Conservation (phyloP, 1,140 invertebrate species). For the Drosophila murphyi region DNA sequence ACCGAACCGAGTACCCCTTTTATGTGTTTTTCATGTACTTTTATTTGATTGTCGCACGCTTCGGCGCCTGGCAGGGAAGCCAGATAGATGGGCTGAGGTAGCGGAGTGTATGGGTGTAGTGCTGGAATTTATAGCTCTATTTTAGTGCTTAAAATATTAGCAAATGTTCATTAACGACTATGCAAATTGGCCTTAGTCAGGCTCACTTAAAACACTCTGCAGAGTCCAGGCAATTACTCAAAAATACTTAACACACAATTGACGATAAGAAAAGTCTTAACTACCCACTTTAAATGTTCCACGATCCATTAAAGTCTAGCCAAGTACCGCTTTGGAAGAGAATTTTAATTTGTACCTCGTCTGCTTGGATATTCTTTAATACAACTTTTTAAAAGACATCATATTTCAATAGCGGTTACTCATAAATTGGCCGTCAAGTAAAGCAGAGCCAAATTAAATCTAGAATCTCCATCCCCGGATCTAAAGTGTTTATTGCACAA, state of each 20-base stretch:
- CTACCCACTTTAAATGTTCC: neutral
- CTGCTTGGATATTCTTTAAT: too few relatives aligned
- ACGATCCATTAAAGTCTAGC: neutral
- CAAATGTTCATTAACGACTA: conserved; percentile 82
- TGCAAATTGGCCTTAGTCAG: conserved; percentile 74
- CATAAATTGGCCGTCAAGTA: neutral
- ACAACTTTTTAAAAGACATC: too few relatives aligned
- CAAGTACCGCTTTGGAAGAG: neutral
- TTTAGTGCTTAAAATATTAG: conserved; percentile 82
- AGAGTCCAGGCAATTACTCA: conserved; percentile 66
- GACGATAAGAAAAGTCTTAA: conserved; percentile 38
- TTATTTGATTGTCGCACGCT: conserved; percentile 82
- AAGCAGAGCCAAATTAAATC: conserved; percentile 62
- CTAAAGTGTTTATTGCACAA: conserved; percentile 67
- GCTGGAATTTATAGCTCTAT: conserved; percentile 62
- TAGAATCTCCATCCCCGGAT: conserved; percentile 12
- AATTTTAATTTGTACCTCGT: too few relatives aligned
- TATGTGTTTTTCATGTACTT: conserved; percentile 82
- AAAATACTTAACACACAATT: conserved; percentile 78
- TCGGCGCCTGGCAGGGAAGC: conserved; percentile 49
- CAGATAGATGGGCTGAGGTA: neutral
- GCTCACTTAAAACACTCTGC: conserved; percentile 41
- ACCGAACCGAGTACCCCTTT: conserved; percentile 62
- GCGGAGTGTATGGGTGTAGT: neutral
- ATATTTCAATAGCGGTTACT: too few relatives aligned